Conservation (phyloP, 2,888 invertebrate species). For the Spilosoma lubricipeda region DNA sequence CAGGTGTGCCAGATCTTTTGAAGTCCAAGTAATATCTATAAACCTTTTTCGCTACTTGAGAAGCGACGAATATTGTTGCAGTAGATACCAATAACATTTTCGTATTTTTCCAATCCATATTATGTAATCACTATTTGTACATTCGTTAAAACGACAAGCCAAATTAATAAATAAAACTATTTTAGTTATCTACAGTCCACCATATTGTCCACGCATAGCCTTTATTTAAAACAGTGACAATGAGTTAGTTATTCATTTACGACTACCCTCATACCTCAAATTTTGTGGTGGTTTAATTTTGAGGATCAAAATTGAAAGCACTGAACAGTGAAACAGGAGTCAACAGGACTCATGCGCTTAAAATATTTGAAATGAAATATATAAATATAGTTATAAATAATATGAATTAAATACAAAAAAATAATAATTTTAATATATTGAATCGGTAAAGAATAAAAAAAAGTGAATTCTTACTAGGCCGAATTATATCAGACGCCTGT, state of each 20-base stretch:
- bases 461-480: constrained; percentile 13
- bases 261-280: constrained; percentile 55
- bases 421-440: background rate
- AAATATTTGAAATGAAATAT: background rate
- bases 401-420: background rate
- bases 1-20: constrained; percentile 54
- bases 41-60: constrained; percentile 76
- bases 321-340: background rate
- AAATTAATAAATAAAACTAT: constrained; percentile 49
- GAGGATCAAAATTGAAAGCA: constrained; percentile 27
- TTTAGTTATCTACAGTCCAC: constrained; percentile 65
- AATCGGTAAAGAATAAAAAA: constrained; percentile 19
- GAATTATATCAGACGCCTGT: constrained; percentile 11
- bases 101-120: constrained; percentile 81
- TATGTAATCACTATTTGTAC: constrained; percentile 46
- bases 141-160: constrained; percentile 43
- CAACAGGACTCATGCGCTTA: background rate
- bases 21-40: constrained; percentile 71
- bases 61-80: constrained; percentile 75
- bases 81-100: constrained; percentile 77
- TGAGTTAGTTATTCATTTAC: constrained; percentile 15
- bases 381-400: too few species aligned
- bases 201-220: constrained; percentile 75
- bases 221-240: constrained; percentile 27
- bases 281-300: too few species aligned